These are phyloP conservation scores for Caenorhabditis latens DNA, from an alignment of 1,140 invertebrate species.

Conservation along the genomic window DNA sequence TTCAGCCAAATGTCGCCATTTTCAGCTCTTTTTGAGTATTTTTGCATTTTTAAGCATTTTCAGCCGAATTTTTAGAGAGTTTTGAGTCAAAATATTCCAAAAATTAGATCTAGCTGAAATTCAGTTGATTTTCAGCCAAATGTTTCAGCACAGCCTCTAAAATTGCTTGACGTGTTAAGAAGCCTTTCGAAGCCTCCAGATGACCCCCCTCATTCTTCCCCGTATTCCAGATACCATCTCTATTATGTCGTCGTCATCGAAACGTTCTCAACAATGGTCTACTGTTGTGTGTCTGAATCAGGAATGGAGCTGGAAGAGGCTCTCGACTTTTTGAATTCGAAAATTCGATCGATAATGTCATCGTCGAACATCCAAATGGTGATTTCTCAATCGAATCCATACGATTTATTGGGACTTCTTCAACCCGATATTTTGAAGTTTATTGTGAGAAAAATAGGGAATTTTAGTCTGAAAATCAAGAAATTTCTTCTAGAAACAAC, in stretches of 20 bases:
- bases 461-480: too few relatives aligned
- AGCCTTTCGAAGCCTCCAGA: too few relatives aligned
- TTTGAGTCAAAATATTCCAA: too few relatives aligned
- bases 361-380: constrained; percentile 46
- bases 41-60: too few relatives aligned
- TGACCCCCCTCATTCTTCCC: too few relatives aligned
- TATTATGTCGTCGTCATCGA: constrained; percentile 31
- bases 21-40: too few relatives aligned
- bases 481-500: constrained; percentile 1
- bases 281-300: constrained; percentile 17
- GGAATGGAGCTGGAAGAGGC: constrained; percentile 26
- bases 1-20: too few relatives aligned
- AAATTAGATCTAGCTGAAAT: too few relatives aligned
- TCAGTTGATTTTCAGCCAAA: too few relatives aligned
- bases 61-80: too few relatives aligned
- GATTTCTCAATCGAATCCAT: constrained; percentile 13
- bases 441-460: background rate
- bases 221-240: constrained; percentile 18
- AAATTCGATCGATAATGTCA: constrained; percentile 18
- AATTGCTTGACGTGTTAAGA: too few relatives aligned
- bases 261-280: constrained; percentile 34
- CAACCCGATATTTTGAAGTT: constrained; percentile 50
- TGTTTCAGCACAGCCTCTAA: too few relatives aligned
- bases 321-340: constrained; percentile 11
- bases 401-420: background rate